A percentile compares a stretch with the other conserved stretches of the same genome.
Evolutionary conservation across 1,140 invertebrate species (phyloP).

Genomic region (Proales similis): DNA sequence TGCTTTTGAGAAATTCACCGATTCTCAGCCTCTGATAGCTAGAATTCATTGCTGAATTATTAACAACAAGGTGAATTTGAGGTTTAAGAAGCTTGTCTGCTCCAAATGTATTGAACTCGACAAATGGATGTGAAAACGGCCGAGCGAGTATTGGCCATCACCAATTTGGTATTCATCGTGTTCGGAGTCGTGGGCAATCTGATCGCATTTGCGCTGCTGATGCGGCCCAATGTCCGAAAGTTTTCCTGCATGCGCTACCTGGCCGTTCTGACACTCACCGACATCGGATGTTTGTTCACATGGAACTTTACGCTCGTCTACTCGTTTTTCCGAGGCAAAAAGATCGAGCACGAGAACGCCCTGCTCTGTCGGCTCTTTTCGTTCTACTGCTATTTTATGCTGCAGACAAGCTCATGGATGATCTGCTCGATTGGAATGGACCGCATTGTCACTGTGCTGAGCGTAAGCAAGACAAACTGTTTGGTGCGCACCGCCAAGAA

Average conservation of each 20-base stretch:
- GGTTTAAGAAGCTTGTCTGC: not conserved
- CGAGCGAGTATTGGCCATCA: not conserved
- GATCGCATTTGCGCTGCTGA: constrained; percentile 16
- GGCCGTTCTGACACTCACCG: constrained; percentile 2
- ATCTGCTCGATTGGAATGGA: constrained; percentile 30
- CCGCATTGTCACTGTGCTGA: constrained; percentile 9
- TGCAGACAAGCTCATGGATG: constrained; percentile 34
- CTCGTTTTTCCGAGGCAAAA: constrained; percentile 1
- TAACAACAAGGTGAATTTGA: no score
- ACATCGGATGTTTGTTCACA: constrained; percentile 11
- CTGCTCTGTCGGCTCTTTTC: constrained; percentile 10
- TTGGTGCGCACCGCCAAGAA: constrained; percentile 1
- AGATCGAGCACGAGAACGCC: constrained; percentile 2
- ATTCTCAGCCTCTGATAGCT: no score
- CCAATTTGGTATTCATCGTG: constrained; percentile 28
- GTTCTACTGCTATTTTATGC: constrained; percentile 30
- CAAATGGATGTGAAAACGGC: constrained; percentile 7
- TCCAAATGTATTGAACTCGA: not conserved
- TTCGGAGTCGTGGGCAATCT: constrained; percentile 24
- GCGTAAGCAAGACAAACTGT: not conserved
- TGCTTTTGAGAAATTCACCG: no score
- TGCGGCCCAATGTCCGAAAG: constrained; percentile 17
- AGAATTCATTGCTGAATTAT: no score
- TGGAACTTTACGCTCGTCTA: constrained; percentile 24
- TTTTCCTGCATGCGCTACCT: constrained; percentile 33